phyloP scores from a whole-genome alignment of 2,888 invertebrate genomes.

The Serripes groenlandicus region DNA sequence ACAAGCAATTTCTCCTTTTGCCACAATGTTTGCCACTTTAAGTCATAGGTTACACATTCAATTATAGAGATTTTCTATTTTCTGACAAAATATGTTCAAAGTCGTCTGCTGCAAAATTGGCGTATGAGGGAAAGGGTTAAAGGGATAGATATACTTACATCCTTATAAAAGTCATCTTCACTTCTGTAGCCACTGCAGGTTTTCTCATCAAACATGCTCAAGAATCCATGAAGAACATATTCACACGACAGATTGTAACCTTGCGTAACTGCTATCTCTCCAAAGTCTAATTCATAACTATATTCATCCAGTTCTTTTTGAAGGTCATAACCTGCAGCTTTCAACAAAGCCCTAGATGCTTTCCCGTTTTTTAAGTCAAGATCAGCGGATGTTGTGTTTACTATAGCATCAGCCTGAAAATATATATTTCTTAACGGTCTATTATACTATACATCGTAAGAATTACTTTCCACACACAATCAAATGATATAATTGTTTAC shows the following conservation, averaged over 20 bases:
- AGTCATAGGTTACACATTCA: too few species aligned
- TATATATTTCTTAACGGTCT: too few species aligned
- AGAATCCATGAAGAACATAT: constrained; percentile 70
- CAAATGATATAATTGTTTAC: too few species aligned
- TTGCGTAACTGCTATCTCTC: constrained; percentile 71
- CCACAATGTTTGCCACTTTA: too few species aligned
- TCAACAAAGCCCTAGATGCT: constrained; percentile 71
- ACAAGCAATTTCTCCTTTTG: too few species aligned
- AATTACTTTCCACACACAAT: too few species aligned
- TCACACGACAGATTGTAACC: constrained; percentile 70
- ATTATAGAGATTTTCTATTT: too few species aligned
- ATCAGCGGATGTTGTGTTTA: constrained; percentile 75
- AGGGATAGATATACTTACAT: constrained; percentile 5
- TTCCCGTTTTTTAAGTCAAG: constrained; percentile 73
- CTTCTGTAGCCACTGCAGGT: not conserved
- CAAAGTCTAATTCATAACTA: constrained; percentile 65
- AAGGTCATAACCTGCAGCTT: constrained; percentile 66
- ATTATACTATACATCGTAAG: too few species aligned
- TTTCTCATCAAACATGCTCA: constrained; percentile 51
- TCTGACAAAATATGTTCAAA: too few species aligned
- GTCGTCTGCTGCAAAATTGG: too few species aligned
- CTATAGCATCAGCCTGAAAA: constrained; percentile 78
- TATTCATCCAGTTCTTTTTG: constrained; percentile 72
- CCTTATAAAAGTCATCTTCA: not conserved
- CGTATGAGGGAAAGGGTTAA: too few species aligned